Percentiles rank a stretch among this genome's conserved stretches.
These are phyloP conservation scores for Keiferia lycopersicella DNA, from an alignment of 2,888 invertebrate genomes.

Conservation along the genomic window DNA sequence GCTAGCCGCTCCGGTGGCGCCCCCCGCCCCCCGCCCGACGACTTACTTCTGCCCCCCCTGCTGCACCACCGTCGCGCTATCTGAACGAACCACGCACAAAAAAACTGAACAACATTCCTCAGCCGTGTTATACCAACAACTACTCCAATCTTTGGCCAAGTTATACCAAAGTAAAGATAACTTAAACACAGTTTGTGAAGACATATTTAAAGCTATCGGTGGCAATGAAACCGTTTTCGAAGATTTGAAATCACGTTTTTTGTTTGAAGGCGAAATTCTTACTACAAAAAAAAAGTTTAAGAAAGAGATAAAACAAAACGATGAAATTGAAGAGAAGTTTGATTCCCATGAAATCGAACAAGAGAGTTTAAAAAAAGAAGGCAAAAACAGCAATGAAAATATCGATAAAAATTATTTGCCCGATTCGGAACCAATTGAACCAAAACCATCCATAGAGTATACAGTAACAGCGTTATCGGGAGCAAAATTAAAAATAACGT, in stretches of 20 bases:
- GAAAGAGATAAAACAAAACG: not conserved
- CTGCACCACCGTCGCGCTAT: not conserved
- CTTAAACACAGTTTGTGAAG: not conserved
- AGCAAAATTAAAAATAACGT: not conserved
- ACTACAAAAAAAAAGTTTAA: too few species aligned
- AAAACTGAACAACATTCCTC: not conserved
- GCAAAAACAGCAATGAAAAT: too few species aligned
- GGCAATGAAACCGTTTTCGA: not conserved
- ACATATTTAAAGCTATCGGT: not conserved
- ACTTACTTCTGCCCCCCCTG: not conserved
- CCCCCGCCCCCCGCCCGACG: not conserved
- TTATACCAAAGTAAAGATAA: slow-evolving; percentile 4
- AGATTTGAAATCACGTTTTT: not conserved
- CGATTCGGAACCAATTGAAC: too few species aligned
- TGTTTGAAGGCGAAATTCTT: too few species aligned
- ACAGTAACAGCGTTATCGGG: not conserved
- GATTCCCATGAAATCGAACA: too few species aligned
- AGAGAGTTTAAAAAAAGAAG: too few species aligned
- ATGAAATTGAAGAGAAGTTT: not conserved
- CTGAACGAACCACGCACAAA: not conserved
- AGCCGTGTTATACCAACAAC: not conserved
- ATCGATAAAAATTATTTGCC: too few species aligned
- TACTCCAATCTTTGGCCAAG: not conserved
- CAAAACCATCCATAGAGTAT: not conserved
- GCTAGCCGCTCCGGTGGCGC: not conserved